Base-by-base conservation (phyloP, 1,140 invertebrate genomes). In the Caenorhabditis latens region DNA sequence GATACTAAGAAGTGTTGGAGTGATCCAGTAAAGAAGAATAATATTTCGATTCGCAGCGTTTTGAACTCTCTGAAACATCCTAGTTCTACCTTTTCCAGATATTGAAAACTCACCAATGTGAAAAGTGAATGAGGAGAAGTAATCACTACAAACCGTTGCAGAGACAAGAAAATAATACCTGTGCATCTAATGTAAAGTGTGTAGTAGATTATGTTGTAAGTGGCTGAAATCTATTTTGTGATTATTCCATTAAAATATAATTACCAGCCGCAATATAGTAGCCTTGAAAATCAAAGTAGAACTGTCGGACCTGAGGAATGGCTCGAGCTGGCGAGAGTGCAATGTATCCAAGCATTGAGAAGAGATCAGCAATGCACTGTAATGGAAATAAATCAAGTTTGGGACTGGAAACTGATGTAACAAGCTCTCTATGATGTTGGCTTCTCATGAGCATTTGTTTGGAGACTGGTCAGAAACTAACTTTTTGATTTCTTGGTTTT, bases 271-370 rank as follows among this genome's bases (percentile, higher is more conserved):
- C 65, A 19, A 71, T 71, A 19, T 71, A 71, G 19, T 43, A 71
- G 2, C 46, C 40, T 71, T 71, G 65, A 43, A 43, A 71, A n/a
- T 71, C 65, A 24, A 71, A 71, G 46, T 71, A 71, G 46, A 71
- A 71, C 16, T 71, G 40, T 43, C 65, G 65, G 42, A 71, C 19
- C 16, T 43, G 42, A 14, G 65, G 65, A 8, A 71, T 71, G 7
- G 40, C 65, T 43, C 65, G 40, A 43, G 65, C 65, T 16, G 65
- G 65, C 1, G 65, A 71, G 14, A 71, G 40, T 19, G 42, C 40
- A 46, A 71, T 71, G 19, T 71, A 71, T 2, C 65, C 65, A 43
- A 71, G 42, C 65, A 71, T 71, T 19, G 65, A 71, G 42, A 71
- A 46, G 4, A 71, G 11, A 46, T 71, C 65, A 43, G 65, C 65